Base-by-base conservation (phyloP, 2,113 vertebrate species). In the Mirounga angustirostris region DNA sequence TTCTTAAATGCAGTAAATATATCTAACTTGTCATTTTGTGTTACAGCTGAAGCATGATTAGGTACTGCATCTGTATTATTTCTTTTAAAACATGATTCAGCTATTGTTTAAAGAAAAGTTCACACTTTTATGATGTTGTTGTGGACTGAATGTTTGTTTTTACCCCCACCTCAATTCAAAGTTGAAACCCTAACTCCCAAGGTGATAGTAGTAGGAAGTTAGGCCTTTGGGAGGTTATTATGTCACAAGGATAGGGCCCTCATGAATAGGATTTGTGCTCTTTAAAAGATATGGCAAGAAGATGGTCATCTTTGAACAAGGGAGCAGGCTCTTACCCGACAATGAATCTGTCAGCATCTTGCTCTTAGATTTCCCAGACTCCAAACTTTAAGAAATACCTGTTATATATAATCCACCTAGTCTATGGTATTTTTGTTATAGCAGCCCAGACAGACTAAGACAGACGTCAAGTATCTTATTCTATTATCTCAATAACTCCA, bases 1-100 rank as follows among this genome's bases (percentile, higher is more conserved):
- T 97, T 94, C 71, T 96, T 98, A 65, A 97, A 89, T 69, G 86
- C 78, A 98, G 58, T 94, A 95, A 98, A 94, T 98, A 96, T 81
- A 97, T 36, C 67, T 11, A 78, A 22, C 5, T 52, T 30, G 26
- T 26, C 91, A 63, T 50, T 36, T 81, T 89, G 22, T 36, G 18
- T 59, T 73, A 54, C 40, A 67, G 11, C 36, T 83, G 79, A 93
- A 71, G 83, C 4, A 85, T 86, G 12, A 90, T 5, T 89, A 56
- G 4, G 6, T 28, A 13, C 12, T 40, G 1, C 1, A 33, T 61
- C 24, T n/a, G 1, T 76, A 15, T 43, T 36, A 33, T 63, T 74
- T 40, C 33, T 46, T 52, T 36, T 22, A 16, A 88, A 89, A 21
- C 1, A 65, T 13, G 50, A n/a, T 9, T 92, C 5, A 78, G 7